Percentiles rank a stretch among this genome's conserved stretches.
Evolutionary conservation across 1,140 invertebrate genomes (phyloP).

Genomic region (Leptopilina boulardi): DNA sequence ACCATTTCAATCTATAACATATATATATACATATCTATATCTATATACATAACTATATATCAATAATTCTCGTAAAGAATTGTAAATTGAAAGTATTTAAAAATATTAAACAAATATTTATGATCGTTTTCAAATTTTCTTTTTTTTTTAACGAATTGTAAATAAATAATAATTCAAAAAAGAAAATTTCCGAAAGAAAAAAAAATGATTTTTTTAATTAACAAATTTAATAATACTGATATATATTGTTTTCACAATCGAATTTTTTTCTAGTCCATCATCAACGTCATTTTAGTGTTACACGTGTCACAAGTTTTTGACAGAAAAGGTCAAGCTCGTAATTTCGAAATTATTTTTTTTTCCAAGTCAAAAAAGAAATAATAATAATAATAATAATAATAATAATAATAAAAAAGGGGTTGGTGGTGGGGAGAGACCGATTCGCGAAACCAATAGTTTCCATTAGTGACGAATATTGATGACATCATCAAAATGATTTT

Average conservation of each 20-base stretch:
- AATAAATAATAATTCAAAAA: too few relatives aligned
- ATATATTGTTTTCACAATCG: slow-evolving; percentile 25
- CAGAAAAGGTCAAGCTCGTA: slow-evolving; percentile 10
- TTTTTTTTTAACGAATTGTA: too few relatives aligned
- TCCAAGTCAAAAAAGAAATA: neutral
- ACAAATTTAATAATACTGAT: neutral
- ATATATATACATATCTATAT: too few relatives aligned
- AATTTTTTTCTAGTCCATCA: neutral
- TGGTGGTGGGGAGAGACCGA: neutral
- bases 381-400: too few relatives aligned
- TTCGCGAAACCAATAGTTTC: neutral
- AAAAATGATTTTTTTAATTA: neutral
- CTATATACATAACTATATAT: too few relatives aligned
- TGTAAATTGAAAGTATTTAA: too few relatives aligned
- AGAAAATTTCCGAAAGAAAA: too few relatives aligned
- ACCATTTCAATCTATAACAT: neutral
- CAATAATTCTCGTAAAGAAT: too few relatives aligned
- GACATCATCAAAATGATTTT: slow-evolving; percentile 21
- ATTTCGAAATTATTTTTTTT: slow-evolving; percentile 24
- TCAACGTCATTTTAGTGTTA: slow-evolving; percentile 17
- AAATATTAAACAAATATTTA: too few relatives aligned
- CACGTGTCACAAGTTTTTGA: slow-evolving; percentile 30
- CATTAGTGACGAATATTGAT: neutral
- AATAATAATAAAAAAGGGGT: too few relatives aligned
- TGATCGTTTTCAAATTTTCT: too few relatives aligned